Evolutionary conservation across 2,113 vertebrate genomes (phyloP).

Genomic region (Octodon degus): DNA sequence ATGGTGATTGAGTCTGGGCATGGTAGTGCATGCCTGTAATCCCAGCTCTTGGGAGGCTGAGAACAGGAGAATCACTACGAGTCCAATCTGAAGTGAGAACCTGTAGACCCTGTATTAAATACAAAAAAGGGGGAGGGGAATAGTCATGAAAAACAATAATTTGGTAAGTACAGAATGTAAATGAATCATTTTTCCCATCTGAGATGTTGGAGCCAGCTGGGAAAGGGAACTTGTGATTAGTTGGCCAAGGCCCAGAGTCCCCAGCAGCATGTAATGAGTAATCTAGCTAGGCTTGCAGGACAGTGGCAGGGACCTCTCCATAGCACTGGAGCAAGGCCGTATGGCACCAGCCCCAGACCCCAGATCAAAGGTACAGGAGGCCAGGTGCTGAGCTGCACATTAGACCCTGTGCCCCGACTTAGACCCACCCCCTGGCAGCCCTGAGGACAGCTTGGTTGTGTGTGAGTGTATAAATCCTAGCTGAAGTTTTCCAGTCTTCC

Average conservation of each 20-base stretch:
- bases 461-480: background rate
- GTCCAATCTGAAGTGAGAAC: too few species aligned
- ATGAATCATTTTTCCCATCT: background rate
- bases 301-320: background rate
- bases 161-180: slow-evolving; percentile 13
- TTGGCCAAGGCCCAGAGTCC: background rate
- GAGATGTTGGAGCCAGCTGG: slow-evolving; percentile 14
- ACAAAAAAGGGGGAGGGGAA: background rate
- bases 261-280: background rate
- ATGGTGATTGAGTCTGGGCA: too few species aligned
- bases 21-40: too few species aligned
- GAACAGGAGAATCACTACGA: too few species aligned
- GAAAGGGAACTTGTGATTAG: background rate
- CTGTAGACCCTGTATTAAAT: too few species aligned
- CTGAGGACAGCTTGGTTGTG: background rate
- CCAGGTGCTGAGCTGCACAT: background rate
- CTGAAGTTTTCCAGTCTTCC: slow-evolving; percentile 25
- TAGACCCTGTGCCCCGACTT: background rate
- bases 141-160: background rate
- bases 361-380: background rate
- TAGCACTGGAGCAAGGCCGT: background rate
- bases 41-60: too few species aligned
- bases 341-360: background rate
- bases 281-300: background rate
- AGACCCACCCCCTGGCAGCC: background rate